Percentiles rank a stretch among this genome's conserved stretches.
Conservation (phyloP, 2,797 vertebrate genomes). For the Geotrypetes seraphini region DNA sequence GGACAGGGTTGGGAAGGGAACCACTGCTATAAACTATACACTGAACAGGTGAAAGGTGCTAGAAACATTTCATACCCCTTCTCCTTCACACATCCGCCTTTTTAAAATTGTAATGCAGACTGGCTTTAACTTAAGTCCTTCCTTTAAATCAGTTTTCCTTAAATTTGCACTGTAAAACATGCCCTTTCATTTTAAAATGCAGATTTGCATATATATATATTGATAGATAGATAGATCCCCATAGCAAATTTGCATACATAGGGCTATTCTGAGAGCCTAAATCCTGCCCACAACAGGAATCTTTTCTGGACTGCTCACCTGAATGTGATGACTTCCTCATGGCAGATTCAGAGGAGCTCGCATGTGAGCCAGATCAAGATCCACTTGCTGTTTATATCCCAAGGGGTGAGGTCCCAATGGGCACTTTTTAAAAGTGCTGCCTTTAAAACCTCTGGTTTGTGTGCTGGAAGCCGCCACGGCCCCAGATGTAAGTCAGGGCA, state of each 20-base stretch:
- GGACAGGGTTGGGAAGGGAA: too few relatives aligned
- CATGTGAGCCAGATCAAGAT: too few relatives aligned
- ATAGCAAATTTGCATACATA: too few relatives aligned
- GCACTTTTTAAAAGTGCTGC: too few relatives aligned
- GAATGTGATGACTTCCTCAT: conserved; percentile 39
- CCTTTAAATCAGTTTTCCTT: neutral
- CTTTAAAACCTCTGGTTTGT: too few relatives aligned
- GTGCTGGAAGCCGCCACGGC: conserved; percentile 1
- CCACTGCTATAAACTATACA: too few relatives aligned
- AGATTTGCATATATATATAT: too few relatives aligned
- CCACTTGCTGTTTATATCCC: too few relatives aligned
- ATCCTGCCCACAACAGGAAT: neutral
- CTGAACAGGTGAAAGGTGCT: neutral
- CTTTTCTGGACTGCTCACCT: conserved; percentile 25
- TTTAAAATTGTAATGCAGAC: neutral
- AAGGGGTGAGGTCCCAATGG: too few relatives aligned
- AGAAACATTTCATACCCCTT: neutral
- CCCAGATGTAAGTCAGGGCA: conserved; percentile 20
- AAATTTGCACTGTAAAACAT: too few relatives aligned
- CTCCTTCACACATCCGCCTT: neutral
- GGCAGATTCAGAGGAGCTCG: too few relatives aligned
- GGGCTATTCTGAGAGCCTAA: neutral
- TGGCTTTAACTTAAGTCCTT: neutral
- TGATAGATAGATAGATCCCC: too few relatives aligned
- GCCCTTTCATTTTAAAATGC: neutral